These are phyloP conservation scores for Phyllotreta striolata DNA, from an alignment of 2,888 invertebrate species.

Conservation along the genomic window DNA sequence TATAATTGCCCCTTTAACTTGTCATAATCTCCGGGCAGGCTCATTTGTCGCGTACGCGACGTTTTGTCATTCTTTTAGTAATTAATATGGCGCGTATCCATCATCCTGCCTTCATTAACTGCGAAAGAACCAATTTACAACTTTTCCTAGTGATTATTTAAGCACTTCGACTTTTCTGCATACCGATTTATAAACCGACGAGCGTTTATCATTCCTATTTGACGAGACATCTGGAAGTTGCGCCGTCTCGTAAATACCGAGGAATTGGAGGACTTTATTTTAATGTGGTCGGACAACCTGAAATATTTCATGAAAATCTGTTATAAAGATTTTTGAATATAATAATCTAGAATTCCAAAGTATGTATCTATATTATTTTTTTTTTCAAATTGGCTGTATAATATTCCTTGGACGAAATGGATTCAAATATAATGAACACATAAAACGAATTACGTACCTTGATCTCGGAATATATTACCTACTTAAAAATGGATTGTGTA, in stretches of 20 bases:
- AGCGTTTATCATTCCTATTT: constrained; percentile 39
- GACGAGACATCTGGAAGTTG: constrained; percentile 9
- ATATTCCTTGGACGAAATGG: neutral
- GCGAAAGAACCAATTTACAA: constrained; percentile 57
- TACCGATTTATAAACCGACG: constrained; percentile 54
- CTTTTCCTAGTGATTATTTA: constrained; percentile 52
- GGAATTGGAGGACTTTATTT: constrained; percentile 9
- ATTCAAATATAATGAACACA: neutral
- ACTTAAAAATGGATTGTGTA: constrained; percentile 16
- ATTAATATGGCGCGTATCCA: constrained; percentile 56
- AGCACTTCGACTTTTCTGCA: constrained; percentile 51
- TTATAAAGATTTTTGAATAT: constrained; percentile 7
- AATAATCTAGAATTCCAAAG: neutral
- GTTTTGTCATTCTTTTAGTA: constrained; percentile 55
- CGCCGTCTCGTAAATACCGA: constrained; percentile 22
- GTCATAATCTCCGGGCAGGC: constrained; percentile 54
- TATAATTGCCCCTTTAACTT: constrained; percentile 56
- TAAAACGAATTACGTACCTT: constrained; percentile 17
- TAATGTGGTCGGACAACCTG: neutral
- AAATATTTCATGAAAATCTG: neutral
- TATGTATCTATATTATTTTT: too few relatives aligned
- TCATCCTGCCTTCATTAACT: constrained; percentile 57
- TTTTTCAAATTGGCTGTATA: neutral
- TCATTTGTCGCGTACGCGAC: constrained; percentile 54
- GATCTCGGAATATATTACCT: constrained; percentile 22